Evolutionary conservation across 2,888 invertebrate genomes (phyloP), one percentile per base, ranked within the genome.

Genomic region (Apeira syringaria): DNA sequence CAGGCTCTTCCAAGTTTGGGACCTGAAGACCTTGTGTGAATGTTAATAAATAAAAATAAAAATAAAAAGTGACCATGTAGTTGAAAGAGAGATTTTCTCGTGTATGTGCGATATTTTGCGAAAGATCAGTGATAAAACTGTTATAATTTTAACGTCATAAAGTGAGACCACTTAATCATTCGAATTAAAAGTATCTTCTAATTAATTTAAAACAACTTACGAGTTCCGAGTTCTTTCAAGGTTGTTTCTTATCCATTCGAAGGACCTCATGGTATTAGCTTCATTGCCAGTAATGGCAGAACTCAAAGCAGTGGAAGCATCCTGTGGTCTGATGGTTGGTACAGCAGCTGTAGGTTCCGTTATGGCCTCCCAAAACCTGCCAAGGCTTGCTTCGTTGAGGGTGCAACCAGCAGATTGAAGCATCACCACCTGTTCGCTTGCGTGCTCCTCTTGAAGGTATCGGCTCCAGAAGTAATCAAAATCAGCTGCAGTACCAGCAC

Each of bases 351-450:
- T 61, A 34, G 8, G 10, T 13, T 38, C 24, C 66, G 81, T 69
- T 5, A 86, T 74, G 1, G 72, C 75, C 5, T 74, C 54, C 10
- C 86, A 61, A 58, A 64, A 82, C 31, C 15, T 64, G 33, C 61
- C 55, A 6, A 88, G 58, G 46, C 84, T 83, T 1, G 60, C 51
- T 25, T 71, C 67, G 41, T 93, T 76, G 30, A 76, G 83, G 0
- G 94, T 93, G 59, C 96, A 96, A 0, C 94, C 94, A 35, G 97
- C 88, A 0, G 93, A 91, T 18, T 75, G 74, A 9, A 96, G 80
- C 57, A 97, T 91, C 1, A 92, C 86, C 0, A 91, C 84, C 61
- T 94, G 91, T 69, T 96, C 96, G 2, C 92, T 91, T 1, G 94
- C 93, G 3, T 94, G 83, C 15, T 92, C 91, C 33, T 92, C 91